Conservation (phyloP, 2,797 vertebrate species). For the Nasua narica region DNA sequence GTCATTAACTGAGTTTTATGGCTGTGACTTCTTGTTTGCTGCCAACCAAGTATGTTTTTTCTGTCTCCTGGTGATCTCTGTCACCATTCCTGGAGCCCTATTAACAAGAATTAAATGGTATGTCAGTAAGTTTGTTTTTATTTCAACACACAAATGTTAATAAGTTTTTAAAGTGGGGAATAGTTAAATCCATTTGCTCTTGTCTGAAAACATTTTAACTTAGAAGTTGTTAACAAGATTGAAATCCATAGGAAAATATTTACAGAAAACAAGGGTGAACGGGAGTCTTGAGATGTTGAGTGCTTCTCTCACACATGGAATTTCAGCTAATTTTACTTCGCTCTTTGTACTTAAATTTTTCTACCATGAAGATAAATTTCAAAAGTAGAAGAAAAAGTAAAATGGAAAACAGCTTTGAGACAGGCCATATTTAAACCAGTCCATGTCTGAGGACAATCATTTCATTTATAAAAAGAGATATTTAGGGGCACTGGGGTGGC, state of each 20-base stretch:
- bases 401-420: conserved; percentile 20
- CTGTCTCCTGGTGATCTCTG: neutral
- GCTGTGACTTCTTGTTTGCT: conserved; percentile 29
- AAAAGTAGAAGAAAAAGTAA: neutral
- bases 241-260: neutral
- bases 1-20: conserved; percentile 39
- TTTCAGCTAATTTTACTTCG: conserved; percentile 10
- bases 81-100: neutral
- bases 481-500: too few relatives aligned
- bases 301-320: neutral
- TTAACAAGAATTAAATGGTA: neutral
- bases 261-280: neutral
- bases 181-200: conserved; percentile 29
- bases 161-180: conserved; percentile 16
- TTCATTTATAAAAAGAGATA: neutral
- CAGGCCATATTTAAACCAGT: neutral
- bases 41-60: conserved; percentile 19
- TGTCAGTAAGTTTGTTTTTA: conserved; percentile 14
- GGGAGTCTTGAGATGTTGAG: neutral
- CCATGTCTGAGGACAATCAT: neutral
- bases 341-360: neutral
- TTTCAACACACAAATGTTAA: conserved; percentile 24
- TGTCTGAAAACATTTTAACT: conserved; percentile 14
- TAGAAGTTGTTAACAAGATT: neutral
- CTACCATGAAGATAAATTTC: neutral